Percentiles rank a stretch among this genome's conserved stretches.
These are phyloP conservation scores for Metopolophium dirhodum DNA, from an alignment of 1,140 invertebrate species.

Conservation along the genomic window DNA sequence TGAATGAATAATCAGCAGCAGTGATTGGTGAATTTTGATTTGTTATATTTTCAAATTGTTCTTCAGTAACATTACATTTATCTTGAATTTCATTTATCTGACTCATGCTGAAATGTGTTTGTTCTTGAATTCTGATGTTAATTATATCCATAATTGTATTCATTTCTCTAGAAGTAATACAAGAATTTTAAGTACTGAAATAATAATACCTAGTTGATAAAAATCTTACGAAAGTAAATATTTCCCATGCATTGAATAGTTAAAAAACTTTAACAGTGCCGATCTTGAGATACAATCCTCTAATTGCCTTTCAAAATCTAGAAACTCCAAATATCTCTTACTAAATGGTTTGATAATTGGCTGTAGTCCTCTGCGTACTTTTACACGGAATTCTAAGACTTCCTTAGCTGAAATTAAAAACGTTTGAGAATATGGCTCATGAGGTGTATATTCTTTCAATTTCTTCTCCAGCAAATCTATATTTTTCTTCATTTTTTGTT, in stretches of 20 bases:
- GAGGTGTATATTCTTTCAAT: slow-evolving; percentile 72
- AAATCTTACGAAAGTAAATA: slow-evolving; percentile 75
- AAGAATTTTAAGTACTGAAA: slow-evolving; percentile 16
- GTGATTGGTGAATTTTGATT: slow-evolving; percentile 67
- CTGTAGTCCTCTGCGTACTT: slow-evolving; percentile 74
- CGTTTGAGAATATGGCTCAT: slow-evolving; percentile 91
- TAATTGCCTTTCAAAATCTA: slow-evolving; percentile 97
- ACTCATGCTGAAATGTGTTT: slow-evolving; percentile 73
- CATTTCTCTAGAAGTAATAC: slow-evolving; percentile 69
- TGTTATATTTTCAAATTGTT: slow-evolving; percentile 85
- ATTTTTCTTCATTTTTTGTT: slow-evolving; percentile 93
- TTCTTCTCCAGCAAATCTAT: slow-evolving; percentile 90
- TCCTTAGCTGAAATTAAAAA: slow-evolving; percentile 99
- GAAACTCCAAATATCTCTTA: slow-evolving; percentile 95
- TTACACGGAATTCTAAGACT: slow-evolving; percentile 83
- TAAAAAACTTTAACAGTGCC: slow-evolving; percentile 99
- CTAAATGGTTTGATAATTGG: slow-evolving; percentile 77
- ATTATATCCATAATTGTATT: slow-evolving; percentile 64
- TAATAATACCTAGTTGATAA: not conserved
- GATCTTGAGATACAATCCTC: slow-evolving; percentile 98
- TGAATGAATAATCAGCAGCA: not conserved
- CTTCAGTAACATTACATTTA: slow-evolving; percentile 86
- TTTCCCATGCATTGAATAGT: slow-evolving; percentile 92
- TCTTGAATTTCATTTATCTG: slow-evolving; percentile 80
- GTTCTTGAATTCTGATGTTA: slow-evolving; percentile 73